phyloP scores from a whole-genome alignment of 2,113 vertebrate species.

The Pomatostomus ruficeps region DNA sequence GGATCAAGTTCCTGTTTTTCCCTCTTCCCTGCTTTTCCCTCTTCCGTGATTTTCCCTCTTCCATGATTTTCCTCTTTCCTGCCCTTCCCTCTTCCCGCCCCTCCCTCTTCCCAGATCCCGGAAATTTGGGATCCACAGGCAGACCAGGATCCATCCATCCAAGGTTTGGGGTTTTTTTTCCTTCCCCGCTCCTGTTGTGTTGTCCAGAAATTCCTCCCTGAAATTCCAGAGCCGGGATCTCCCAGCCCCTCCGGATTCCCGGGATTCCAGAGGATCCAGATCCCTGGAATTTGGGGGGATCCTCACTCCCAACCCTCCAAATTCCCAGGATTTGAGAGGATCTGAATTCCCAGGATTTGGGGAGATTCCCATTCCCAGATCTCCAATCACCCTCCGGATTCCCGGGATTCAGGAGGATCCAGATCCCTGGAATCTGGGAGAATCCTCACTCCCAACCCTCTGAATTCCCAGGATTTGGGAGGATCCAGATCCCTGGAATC shows the following conservation, averaged over 20 bases:
- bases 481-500: not conserved
- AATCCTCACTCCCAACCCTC: not conserved
- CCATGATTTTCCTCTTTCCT: too few relatives aligned
- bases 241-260: not conserved
- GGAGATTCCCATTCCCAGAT: too few relatives aligned
- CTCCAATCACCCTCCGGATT: not conserved
- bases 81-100: not conserved
- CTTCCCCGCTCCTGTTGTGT: fast-evolving
- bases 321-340: not conserved
- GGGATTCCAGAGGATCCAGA: not conserved
- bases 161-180: fast-evolving
- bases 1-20: not conserved
- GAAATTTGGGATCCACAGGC: not conserved
- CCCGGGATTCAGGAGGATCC: not conserved
- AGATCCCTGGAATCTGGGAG: not conserved
- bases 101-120: fast-evolving
- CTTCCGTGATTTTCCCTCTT: too few relatives aligned
- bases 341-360: too few relatives aligned
- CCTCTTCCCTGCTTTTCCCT: not conserved
- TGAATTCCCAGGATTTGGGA: too few relatives aligned
- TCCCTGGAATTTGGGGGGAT: not conserved
- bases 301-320: not conserved
- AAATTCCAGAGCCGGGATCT: not conserved
- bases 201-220: fast-evolving
- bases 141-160: not conserved